Percentiles rank a stretch among this genome's conserved stretches.
phyloP scores from a whole-genome alignment of 2,113 vertebrate species.

The Salvelinus fontinalis region DNA sequence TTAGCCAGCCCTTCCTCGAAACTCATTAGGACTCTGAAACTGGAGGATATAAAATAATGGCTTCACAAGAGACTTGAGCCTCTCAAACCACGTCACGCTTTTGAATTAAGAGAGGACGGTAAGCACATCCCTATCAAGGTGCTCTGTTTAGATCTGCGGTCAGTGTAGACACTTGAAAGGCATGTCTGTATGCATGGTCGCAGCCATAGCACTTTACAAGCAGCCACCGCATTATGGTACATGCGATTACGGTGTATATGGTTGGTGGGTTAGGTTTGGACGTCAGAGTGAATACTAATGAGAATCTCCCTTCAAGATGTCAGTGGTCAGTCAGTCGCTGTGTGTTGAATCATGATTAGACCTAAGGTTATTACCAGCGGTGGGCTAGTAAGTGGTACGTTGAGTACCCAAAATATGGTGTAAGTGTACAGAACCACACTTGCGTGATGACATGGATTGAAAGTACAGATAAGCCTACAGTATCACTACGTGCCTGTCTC shows the following conservation, averaged over 20 bases:
- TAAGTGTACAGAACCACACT: no score
- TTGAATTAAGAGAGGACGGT: constrained; percentile 23
- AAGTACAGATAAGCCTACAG: constrained; percentile 26
- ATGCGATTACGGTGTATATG: background rate
- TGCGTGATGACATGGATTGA: background rate
- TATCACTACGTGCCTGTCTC: constrained; percentile 49
- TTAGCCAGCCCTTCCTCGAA: constrained; percentile 31
- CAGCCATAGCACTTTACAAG: background rate
- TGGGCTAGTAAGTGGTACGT: no score
- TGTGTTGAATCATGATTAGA: no score
- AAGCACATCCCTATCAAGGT: background rate
- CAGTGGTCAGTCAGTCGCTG: no score
- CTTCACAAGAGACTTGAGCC: constrained; percentile 46
- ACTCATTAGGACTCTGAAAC: constrained; percentile 54
- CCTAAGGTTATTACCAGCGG: no score
- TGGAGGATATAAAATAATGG: constrained; percentile 62
- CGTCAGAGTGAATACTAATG: no score
- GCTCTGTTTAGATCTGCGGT: background rate
- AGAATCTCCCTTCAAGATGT: no score
- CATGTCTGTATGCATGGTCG: constrained; percentile 22
- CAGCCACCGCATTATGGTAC: background rate
- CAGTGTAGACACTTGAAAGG: constrained; percentile 24
- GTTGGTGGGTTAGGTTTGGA: no score
- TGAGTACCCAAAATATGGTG: no score
- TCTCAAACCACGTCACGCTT: constrained; percentile 29